phyloP scores from a whole-genome alignment of 2,888 invertebrate genomes.

The Drosophila hamatofila region DNA sequence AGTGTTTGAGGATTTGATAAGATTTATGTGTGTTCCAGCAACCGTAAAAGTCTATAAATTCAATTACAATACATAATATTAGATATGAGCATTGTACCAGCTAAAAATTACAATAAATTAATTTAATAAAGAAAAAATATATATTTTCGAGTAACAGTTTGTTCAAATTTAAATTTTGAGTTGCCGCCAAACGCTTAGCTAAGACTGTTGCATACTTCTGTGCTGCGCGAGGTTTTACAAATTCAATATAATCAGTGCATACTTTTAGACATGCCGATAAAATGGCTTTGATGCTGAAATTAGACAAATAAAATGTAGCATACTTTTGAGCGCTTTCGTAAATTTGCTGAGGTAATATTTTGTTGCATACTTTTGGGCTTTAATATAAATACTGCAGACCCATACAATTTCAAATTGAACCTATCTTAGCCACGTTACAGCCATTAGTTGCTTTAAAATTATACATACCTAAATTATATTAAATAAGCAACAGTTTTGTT shows the following conservation, averaged over 20 bases:
- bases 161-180: background rate
- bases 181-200: background rate
- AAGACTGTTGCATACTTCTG: background rate
- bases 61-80: background rate
- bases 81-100: background rate
- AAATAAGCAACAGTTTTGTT: background rate
- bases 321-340: background rate
- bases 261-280: background rate
- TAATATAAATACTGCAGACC: too few species aligned
- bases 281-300: background rate
- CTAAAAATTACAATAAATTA: conserved; percentile 1
- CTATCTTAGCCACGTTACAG: background rate
- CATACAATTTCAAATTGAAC: too few species aligned
- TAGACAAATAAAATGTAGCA: background rate
- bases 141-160: background rate
- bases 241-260: background rate
- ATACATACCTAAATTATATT: background rate
- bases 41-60: background rate
- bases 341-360: background rate
- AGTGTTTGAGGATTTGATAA: background rate
- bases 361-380: background rate
- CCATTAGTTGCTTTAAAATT: background rate
- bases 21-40: background rate
- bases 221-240: too few species aligned
- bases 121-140: background rate